Evolutionary conservation across 2,113 vertebrate genomes (phyloP).

Genomic region (Lamprotornis superbus): DNA sequence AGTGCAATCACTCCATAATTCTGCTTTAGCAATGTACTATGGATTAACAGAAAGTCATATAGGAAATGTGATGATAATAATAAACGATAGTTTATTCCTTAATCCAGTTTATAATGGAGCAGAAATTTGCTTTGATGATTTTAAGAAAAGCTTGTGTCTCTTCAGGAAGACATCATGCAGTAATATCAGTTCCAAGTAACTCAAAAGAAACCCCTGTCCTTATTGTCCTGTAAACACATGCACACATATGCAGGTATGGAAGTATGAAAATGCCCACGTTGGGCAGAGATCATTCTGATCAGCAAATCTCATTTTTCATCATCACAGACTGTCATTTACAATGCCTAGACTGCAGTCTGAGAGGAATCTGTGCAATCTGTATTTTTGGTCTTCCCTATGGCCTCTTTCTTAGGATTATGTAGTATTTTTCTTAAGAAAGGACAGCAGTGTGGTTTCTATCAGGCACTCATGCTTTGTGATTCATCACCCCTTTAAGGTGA

Average conservation of each 20-base stretch:
- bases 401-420: not conserved
- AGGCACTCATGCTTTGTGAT: not conserved
- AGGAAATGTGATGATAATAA: not conserved
- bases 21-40: not conserved
- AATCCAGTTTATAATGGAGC: not conserved
- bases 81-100: not conserved
- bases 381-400: not conserved
- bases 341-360: not conserved
- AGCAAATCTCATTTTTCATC: not conserved
- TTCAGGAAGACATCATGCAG: not conserved
- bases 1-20: not conserved
- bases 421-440: not conserved
- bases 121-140: not conserved
- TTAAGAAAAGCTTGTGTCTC: not conserved
- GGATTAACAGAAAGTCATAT: not conserved
- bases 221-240: too few species aligned
- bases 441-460: not conserved
- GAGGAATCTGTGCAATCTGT: not conserved
- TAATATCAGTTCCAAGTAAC: not conserved
- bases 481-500: not conserved
- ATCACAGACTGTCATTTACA: not conserved
- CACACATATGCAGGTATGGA: not conserved
- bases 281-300: not conserved
- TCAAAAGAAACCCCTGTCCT: not conserved
- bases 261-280: not conserved